Conservation (phyloP, 2,113 vertebrate species). For the Esox niger region DNA sequence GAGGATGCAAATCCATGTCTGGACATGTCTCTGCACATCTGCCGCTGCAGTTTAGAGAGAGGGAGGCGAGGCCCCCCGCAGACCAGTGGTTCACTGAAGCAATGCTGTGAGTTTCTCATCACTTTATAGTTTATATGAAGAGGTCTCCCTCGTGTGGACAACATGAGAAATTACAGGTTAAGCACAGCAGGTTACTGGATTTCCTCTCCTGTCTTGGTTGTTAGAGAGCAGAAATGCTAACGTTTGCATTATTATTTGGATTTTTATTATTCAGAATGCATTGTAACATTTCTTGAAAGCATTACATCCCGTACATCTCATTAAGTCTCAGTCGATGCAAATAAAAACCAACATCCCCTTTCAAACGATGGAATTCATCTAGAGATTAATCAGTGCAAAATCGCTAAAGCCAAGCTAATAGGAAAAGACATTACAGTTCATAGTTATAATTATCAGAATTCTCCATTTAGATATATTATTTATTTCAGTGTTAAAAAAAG, state of each 20-base stretch:
- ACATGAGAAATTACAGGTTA: no score
- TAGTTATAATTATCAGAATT: background rate
- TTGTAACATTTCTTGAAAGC: constrained; percentile 20
- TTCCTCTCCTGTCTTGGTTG: no score
- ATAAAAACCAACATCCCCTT: constrained; percentile 35
- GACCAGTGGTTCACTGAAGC: no score
- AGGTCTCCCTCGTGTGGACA: no score
- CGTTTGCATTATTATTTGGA: background rate
- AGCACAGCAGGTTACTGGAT: no score
- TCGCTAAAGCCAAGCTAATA: constrained; percentile 59
- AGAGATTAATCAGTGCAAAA: constrained; percentile 63
- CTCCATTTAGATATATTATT: constrained; percentile 6
- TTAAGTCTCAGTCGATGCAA: constrained; percentile 5
- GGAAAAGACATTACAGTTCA: constrained; percentile 21
- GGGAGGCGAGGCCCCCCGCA: no score
- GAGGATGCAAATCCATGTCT: background rate
- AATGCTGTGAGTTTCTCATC: no score
- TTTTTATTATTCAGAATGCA: constrained; percentile 14
- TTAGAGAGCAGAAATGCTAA: background rate
- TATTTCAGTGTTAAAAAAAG: constrained; percentile 21
- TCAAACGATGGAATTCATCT: constrained; percentile 41
- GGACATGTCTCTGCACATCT: background rate
- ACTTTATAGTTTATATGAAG: no score
- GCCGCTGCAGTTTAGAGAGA: no score
- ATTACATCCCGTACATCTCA: constrained; percentile 6